These are phyloP conservation scores for Drosophila fuyamai DNA, from an alignment of 1,140 invertebrate genomes.

Conservation along the genomic window DNA sequence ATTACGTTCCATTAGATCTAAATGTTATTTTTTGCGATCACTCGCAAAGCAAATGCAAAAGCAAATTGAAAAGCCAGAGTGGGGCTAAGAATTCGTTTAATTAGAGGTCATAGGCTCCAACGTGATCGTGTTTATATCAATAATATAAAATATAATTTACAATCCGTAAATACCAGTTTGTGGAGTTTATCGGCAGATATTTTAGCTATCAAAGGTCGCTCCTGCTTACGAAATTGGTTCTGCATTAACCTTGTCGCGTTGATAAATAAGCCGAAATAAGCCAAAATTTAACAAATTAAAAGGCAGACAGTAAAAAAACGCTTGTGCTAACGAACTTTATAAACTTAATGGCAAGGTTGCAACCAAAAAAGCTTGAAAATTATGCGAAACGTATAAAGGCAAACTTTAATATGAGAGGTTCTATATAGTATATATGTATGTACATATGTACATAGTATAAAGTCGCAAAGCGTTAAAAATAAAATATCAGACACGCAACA, in stretches of 20 bases:
- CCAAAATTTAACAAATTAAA: conserved; percentile 44
- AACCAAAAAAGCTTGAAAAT: conserved; percentile 39
- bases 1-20: neutral
- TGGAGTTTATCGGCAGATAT: conserved; percentile 24
- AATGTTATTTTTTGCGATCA: conserved; percentile 28
- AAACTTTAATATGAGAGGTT: conserved; percentile 18
- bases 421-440: conserved; percentile 14
- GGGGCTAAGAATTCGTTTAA: conserved; percentile 37
- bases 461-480: conserved; percentile 52
- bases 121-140: conserved; percentile 26
- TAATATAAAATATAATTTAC: conserved; percentile 15
- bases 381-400: conserved; percentile 47
- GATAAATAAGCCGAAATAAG: conserved; percentile 26
- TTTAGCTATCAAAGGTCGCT: conserved; percentile 18
- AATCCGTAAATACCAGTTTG: conserved; percentile 23
- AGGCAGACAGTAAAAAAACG: conserved; percentile 19
- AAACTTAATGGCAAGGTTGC: conserved; percentile 58
- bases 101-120: conserved; percentile 43
- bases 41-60: conserved; percentile 31
- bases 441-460: conserved; percentile 34
- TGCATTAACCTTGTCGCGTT: conserved; percentile 38
- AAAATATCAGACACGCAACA: conserved; percentile 44
- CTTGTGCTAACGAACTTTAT: conserved; percentile 67
- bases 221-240: conserved; percentile 22
- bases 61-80: conserved; percentile 25